These are phyloP conservation scores for Temnopleurus reevesii DNA, from an alignment of 53 echinoderm and acorn worm genomes.

Conservation along the genomic window DNA sequence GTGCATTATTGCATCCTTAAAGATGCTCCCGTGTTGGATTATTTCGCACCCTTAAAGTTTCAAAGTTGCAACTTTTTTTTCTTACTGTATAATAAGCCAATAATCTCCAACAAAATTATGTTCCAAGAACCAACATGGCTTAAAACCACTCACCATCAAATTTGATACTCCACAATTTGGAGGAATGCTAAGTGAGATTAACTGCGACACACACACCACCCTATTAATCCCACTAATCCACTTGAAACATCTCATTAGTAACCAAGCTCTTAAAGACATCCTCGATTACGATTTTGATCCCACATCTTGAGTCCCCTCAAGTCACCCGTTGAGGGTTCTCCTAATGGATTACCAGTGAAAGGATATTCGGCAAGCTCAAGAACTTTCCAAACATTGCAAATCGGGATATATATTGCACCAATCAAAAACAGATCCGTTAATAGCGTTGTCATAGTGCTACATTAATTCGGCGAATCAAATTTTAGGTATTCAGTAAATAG, in stretches of 20 bases:
- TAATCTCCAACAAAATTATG: too few species aligned
- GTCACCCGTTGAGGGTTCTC: neutral
- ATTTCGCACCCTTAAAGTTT: too few species aligned
- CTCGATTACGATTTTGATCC: neutral
- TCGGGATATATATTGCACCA: neutral
- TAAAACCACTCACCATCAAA: too few species aligned
- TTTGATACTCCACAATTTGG: neutral
- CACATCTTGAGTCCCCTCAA: neutral
- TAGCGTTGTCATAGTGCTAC: neutral
- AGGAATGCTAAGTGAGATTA: slow-evolving; percentile 15
- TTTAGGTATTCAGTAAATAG: too few species aligned
- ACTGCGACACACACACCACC: neutral
- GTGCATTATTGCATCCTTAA: too few species aligned
- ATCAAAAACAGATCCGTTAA: neutral
- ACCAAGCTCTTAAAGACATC: neutral
- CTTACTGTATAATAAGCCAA: too few species aligned
- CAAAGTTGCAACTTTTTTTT: too few species aligned
- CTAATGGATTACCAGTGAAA: neutral
- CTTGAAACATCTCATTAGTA: slow-evolving; percentile 37
- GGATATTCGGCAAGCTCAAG: neutral
- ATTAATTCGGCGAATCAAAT: too few species aligned
- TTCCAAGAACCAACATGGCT: too few species aligned
- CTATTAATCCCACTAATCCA: slow-evolving; percentile 20
- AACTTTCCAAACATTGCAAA: neutral
- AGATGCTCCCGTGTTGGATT: too few species aligned